Evolutionary conservation across 2,888 invertebrate genomes (phyloP).

Genomic region (Perizoma affinitatum): DNA sequence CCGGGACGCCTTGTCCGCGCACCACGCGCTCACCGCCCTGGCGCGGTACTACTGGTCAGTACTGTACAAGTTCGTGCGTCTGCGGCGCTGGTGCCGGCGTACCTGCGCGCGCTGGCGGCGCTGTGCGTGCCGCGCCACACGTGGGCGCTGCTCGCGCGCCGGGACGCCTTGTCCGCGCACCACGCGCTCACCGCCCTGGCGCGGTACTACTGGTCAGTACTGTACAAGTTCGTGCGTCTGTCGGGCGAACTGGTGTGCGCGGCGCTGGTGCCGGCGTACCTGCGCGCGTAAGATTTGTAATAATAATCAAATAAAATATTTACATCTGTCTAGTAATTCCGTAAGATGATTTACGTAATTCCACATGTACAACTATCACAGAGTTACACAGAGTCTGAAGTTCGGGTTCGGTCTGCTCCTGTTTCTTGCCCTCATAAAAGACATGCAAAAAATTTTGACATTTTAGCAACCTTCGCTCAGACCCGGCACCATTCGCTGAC

Average conservation of each 20-base stretch:
- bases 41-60: constrained; percentile 87
- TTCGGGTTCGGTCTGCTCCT: neutral
- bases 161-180: constrained; percentile 70
- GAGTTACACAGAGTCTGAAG: constrained; percentile 1
- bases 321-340: too few relatives aligned
- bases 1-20: constrained; percentile 69
- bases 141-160: constrained; percentile 82
- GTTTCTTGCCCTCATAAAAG: neutral
- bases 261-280: constrained; percentile 92
- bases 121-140: constrained; percentile 90
- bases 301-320: too few relatives aligned
- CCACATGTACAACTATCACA: neutral
- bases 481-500: constrained; percentile 83
- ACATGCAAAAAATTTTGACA: too few relatives aligned
- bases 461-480: constrained; percentile 87
- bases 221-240: constrained; percentile 90
- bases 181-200: constrained; percentile 86
- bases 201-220: constrained; percentile 86
- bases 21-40: constrained; percentile 85
- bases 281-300: constrained; percentile 85
- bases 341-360: too few relatives aligned
- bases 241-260: constrained; percentile 94
- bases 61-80: too few relatives aligned
- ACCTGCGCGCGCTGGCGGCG: constrained; percentile 93
- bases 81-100: constrained; percentile 92